Conservation (phyloP, 2,888 invertebrate genomes). For the Eupithecia tripunctaria region DNA sequence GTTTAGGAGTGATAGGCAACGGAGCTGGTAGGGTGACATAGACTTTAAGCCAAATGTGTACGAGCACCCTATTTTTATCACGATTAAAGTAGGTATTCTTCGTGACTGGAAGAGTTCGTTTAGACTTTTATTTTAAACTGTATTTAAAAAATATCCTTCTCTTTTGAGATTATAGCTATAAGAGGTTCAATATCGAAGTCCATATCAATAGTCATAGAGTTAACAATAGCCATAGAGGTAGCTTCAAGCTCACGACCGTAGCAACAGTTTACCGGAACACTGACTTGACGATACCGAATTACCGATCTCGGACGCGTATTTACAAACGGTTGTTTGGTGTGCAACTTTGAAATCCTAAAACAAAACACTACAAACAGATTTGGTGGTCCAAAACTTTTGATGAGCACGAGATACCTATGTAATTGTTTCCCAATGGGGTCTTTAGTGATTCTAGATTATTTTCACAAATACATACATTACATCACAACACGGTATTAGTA, state of each 20-base stretch:
- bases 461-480: too few species aligned
- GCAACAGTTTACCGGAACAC: constrained; percentile 55
- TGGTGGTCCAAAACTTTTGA: too few species aligned
- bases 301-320: not conserved
- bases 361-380: too few species aligned
- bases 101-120: too few species aligned
- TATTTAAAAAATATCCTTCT: too few species aligned
- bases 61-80: not conserved
- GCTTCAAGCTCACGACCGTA: constrained; percentile 39
- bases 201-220: not conserved
- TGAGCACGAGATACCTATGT: too few species aligned
- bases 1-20: not conserved
- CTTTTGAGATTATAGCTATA: not conserved
- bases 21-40: not conserved
- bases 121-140: too few species aligned
- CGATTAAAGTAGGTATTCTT: too few species aligned
- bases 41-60: not conserved
- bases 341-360: not conserved
- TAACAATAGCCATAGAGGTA: not conserved
- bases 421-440: too few species aligned
- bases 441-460: too few species aligned
- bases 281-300: constrained; percentile 49
- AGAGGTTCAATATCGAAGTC: not conserved
- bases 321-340: not conserved
- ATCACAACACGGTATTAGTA: too few species aligned